Percentiles rank a stretch among this genome's conserved stretches.
phyloP scores from a whole-genome alignment of 2,113 vertebrate genomes.

The Cephalophus harveyi region DNA sequence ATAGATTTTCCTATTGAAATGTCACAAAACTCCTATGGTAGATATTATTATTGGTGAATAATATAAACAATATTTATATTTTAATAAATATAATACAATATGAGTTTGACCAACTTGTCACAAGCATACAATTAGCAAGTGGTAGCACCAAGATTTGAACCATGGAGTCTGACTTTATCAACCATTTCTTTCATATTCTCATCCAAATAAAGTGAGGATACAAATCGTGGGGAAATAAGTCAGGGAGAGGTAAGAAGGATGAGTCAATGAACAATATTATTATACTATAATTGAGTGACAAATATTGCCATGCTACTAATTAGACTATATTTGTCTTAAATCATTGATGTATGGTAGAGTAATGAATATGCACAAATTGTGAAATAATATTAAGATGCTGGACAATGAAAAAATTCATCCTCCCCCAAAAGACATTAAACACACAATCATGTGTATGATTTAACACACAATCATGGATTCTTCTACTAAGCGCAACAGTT shows the following conservation, averaged over 20 bases:
- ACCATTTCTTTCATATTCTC: not conserved
- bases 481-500: not conserved
- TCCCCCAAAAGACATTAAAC: not conserved
- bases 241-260: not conserved
- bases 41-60: not conserved
- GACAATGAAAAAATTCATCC: not conserved
- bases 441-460: not conserved
- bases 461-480: not conserved
- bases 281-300: not conserved
- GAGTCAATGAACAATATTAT: not conserved
- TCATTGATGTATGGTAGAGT: not conserved
- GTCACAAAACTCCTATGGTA: not conserved
- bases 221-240: not conserved
- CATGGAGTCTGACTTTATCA: not conserved
- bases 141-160: not conserved
- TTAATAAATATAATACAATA: not conserved
- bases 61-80: not conserved
- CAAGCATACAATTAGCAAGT: not conserved
- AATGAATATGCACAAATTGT: not conserved
- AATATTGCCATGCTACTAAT: not conserved
- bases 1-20: not conserved
- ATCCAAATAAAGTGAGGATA: not conserved
- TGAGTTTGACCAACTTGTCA: not conserved
- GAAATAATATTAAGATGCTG: not conserved
- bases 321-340: not conserved